A percentile compares a stretch with the other conserved stretches of the same genome.
These are phyloP conservation scores for Anoplolepis gracilipes DNA, from an alignment of 1,140 invertebrate species.

Conservation along the genomic window DNA sequence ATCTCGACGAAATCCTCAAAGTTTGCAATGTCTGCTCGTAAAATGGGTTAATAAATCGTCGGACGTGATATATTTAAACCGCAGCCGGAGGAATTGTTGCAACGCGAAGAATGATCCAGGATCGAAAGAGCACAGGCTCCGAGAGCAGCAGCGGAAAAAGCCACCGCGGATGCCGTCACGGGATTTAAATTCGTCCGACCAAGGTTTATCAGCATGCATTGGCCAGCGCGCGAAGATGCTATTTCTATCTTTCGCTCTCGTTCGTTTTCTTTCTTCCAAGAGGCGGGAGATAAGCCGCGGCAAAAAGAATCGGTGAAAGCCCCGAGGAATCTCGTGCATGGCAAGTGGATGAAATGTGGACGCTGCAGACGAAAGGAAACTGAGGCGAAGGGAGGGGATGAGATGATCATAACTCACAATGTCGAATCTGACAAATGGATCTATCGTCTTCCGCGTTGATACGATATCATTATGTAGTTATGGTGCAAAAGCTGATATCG, in stretches of 20 bases:
- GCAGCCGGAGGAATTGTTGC: slow-evolving; percentile 39
- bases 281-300: slow-evolving; percentile 54
- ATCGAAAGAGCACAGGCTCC: neutral
- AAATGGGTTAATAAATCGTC: slow-evolving; percentile 75
- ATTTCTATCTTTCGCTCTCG: slow-evolving; percentile 50
- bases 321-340: slow-evolving; percentile 14
- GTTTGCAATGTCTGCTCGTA: slow-evolving; percentile 60
- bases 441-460: slow-evolving; percentile 35
- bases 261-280: neutral
- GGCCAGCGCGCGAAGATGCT: slow-evolving; percentile 62
- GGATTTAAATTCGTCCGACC: slow-evolving; percentile 74
- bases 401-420: slow-evolving; percentile 37
- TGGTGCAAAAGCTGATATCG: slow-evolving; percentile 26
- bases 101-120: slow-evolving; percentile 37
- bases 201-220: slow-evolving; percentile 77
- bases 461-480: slow-evolving; percentile 49
- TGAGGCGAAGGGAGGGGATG: too few species aligned
- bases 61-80: slow-evolving; percentile 59
- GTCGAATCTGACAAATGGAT: slow-evolving; percentile 56
- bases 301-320: slow-evolving; percentile 11
- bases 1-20: slow-evolving; percentile 60
- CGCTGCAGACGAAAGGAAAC: neutral
- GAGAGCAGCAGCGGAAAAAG: neutral
- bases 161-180: slow-evolving; percentile 47
- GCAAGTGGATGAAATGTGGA: slow-evolving; percentile 36